Percentiles rank a stretch among this genome's conserved stretches.
These are phyloP conservation scores for Antheraea assamensis DNA, from an alignment of 2,888 invertebrate species.

Conservation along the genomic window DNA sequence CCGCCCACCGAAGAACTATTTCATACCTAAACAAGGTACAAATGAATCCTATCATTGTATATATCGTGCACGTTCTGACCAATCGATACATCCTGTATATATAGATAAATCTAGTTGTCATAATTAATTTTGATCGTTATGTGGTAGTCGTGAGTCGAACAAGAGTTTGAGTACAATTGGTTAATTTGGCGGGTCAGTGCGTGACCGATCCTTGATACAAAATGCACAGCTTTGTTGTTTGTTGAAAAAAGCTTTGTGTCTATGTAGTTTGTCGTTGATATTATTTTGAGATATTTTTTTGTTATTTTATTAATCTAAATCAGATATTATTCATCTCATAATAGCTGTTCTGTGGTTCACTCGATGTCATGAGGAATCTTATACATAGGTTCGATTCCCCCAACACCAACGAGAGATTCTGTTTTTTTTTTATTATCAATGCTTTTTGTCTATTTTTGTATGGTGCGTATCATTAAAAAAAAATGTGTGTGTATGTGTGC, in stretches of 20 bases:
- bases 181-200: not conserved
- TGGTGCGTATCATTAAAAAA: too few species aligned
- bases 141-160: not conserved
- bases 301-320: not conserved
- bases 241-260: not conserved
- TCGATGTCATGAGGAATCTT: too few species aligned
- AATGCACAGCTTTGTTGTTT: not conserved
- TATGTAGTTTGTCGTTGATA: not conserved
- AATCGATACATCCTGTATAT: not conserved
- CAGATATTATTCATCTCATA: not conserved
- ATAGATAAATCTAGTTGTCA: not conserved
- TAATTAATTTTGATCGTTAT: not conserved
- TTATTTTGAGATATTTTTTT: not conserved
- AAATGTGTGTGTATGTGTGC: too few species aligned
- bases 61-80: not conserved
- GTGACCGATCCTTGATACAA: not conserved
- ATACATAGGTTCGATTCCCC: not conserved
- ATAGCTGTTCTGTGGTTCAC: too few species aligned
- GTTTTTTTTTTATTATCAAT: not conserved
- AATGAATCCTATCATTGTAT: not conserved
- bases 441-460: not conserved
- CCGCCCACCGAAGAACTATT: constrained; percentile 76
- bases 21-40: constrained; percentile 59
- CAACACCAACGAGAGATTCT: not conserved
- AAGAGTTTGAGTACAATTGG: not conserved